These are phyloP conservation scores for Enteromius treurensis DNA, from an alignment of 2,797 vertebrate genomes.

Conservation along the genomic window DNA sequence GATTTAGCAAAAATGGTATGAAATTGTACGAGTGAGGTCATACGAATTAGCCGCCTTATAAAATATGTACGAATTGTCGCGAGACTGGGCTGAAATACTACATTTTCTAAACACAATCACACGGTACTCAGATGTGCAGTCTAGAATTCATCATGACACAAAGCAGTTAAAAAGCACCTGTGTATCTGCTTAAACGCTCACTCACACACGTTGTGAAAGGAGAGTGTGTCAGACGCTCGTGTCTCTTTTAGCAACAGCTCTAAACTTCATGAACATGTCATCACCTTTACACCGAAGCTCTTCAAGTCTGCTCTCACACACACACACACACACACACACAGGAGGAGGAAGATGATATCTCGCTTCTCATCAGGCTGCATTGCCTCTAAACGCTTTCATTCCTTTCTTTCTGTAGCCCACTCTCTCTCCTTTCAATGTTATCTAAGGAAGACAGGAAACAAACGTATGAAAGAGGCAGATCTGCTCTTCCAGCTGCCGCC, in stretches of 20 bases:
- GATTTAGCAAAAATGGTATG: no score
- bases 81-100: neutral
- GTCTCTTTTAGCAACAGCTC: constrained; percentile 5
- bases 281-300: constrained; percentile 20
- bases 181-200: constrained; percentile 5
- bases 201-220: neutral
- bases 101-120: neutral
- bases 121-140: neutral
- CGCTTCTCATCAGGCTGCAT: constrained; percentile 53
- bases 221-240: constrained; percentile 13
- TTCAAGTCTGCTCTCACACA: neutral
- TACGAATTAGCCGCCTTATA: no score
- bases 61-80: no score
- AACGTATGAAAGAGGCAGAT: constrained; percentile 56
- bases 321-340: constrained; percentile 29
- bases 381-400: constrained; percentile 55
- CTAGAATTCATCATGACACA: neutral
- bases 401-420: constrained; percentile 31
- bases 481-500: constrained; percentile 39
- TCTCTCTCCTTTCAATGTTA: constrained; percentile 69
- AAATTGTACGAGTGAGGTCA: no score
- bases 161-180: neutral
- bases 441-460: constrained; percentile 73
- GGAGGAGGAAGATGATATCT: constrained; percentile 53
- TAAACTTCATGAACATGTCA: constrained; percentile 20